Conservation (phyloP, 1,140 invertebrate species). For the Cydia amplana region DNA sequence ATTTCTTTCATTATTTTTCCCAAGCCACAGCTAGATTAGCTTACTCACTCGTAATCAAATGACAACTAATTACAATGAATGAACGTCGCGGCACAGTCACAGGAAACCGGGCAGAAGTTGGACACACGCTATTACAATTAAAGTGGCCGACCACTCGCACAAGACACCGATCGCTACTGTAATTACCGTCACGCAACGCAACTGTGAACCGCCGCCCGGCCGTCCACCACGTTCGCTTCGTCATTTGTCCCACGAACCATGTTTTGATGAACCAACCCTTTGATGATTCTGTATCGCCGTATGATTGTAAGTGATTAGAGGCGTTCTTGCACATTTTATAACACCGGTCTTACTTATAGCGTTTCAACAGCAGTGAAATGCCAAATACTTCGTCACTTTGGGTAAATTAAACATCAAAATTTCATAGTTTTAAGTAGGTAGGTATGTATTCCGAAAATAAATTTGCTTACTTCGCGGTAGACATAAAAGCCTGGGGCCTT, state of each 20-base stretch:
- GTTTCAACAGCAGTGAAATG: no score
- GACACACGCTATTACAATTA: constrained; percentile 64
- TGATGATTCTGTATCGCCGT: neutral
- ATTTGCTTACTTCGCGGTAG: no score
- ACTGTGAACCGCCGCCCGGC: constrained; percentile 38
- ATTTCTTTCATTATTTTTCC: neutral
- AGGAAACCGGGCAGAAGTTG: constrained; percentile 55
- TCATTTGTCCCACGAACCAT: constrained; percentile 42
- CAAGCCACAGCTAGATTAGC: neutral
- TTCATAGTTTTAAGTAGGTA: no score
- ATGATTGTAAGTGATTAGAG: neutral
- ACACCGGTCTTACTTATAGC: no score
- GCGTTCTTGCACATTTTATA: no score
- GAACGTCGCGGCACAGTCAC: constrained; percentile 44
- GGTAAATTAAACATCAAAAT: no score
- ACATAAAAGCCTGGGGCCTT: no score
- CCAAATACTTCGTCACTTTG: no score
- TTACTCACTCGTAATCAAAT: constrained; percentile 7
- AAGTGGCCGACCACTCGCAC: constrained; percentile 50
- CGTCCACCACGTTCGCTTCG: constrained; percentile 23
- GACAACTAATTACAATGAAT: constrained; percentile 43
- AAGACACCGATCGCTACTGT: constrained; percentile 60
- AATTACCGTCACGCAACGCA: constrained; percentile 72
- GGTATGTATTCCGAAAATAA: no score
- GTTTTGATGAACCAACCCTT: constrained; percentile 11